Evolutionary conservation across 1,140 invertebrate species (phyloP).

Genomic region (Coptotermes formosanus): DNA sequence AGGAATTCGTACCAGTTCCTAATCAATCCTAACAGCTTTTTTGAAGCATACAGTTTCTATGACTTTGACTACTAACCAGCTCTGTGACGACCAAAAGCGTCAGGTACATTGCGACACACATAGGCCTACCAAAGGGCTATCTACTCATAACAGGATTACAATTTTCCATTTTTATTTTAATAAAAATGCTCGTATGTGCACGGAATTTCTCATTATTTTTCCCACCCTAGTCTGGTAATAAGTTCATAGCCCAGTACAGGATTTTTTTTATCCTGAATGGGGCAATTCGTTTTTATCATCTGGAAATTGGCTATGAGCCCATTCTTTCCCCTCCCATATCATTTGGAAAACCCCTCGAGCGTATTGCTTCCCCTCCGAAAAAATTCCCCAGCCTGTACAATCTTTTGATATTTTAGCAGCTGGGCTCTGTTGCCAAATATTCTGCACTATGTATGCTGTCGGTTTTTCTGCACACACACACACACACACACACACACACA

Average conservation of each 20-base stretch:
- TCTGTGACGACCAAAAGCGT: no score
- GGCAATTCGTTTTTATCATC: neutral
- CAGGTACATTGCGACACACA: no score
- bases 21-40: no score
- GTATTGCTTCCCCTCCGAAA: neutral
- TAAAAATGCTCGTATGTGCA: neutral
- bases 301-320: slow-evolving; percentile 2
- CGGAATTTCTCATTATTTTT: neutral
- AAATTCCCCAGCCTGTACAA: neutral
- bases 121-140: no score
- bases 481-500: no score
- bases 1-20: no score
- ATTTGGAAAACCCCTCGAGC: neutral
- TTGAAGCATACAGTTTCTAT: no score
- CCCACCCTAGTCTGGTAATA: neutral
- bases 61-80: no score
- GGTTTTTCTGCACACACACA: neutral
- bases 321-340: neutral
- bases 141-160: no score
- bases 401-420: slow-evolving; percentile 19
- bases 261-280: neutral
- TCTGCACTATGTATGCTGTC: neutral
- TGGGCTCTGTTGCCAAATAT: slow-evolving; percentile 15
- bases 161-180: neutral
- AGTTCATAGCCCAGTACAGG: neutral